These are phyloP conservation scores for Drosophila bipectinata DNA, from an alignment of 1,140 invertebrate species.

Conservation along the genomic window DNA sequence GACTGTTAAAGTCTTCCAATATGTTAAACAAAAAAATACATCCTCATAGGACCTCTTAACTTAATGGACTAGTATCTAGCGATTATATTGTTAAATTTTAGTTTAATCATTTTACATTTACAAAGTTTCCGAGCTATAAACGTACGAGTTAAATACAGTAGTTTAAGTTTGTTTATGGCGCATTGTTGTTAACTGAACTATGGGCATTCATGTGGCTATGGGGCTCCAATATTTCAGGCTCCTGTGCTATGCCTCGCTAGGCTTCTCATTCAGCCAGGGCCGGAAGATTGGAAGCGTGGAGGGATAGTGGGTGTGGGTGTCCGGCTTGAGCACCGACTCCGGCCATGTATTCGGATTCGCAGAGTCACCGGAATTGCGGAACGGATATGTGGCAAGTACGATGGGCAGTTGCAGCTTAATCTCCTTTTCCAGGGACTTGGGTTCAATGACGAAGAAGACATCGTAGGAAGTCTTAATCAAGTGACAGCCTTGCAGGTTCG, in stretches of 20 bases:
- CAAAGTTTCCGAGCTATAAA: conserved; percentile 29
- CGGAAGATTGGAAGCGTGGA: conserved; percentile 96
- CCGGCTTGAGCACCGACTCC: conserved; percentile 87
- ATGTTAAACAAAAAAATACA: too few relatives aligned
- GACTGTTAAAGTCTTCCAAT: too few relatives aligned
- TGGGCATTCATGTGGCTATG: conserved; percentile 6
- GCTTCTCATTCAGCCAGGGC: conserved; percentile 90
- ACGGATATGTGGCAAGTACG: conserved; percentile 96
- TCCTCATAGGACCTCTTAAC: too few relatives aligned
- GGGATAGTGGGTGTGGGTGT: conserved; percentile 94
- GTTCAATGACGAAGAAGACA: conserved; percentile 95
- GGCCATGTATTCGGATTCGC: conserved; percentile 85
- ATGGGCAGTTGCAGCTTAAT: conserved; percentile 97
- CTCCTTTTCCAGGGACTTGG: conserved; percentile 95
- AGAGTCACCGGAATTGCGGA: conserved; percentile 87
- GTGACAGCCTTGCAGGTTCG: conserved; percentile 97
- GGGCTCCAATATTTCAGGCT: not conserved
- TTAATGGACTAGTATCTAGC: not conserved
- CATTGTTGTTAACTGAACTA: conserved; percentile 53
- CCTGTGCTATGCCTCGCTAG: conserved; percentile 59
- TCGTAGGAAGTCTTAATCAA: conserved; percentile 97
- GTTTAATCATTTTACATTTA: conserved; percentile 30
- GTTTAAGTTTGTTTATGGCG: conserved; percentile 73
- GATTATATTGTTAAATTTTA: not conserved
- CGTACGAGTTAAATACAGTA: conserved; percentile 51